Evolutionary conservation across 2,113 vertebrate genomes (phyloP).

Genomic region (Gavialis gangeticus): DNA sequence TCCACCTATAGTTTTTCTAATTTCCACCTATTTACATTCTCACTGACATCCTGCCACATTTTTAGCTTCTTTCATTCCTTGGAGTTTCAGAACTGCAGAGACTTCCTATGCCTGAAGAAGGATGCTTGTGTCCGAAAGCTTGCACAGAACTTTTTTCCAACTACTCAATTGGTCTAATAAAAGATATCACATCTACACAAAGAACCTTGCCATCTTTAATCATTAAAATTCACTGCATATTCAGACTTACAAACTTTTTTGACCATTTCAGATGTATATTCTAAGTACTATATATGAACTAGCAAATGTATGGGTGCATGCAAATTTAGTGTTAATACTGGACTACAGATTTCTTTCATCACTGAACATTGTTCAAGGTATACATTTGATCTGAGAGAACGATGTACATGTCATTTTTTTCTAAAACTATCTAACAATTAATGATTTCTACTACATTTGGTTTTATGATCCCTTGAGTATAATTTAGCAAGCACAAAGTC

Average conservation of each 20-base stretch:
- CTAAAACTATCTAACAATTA: background rate
- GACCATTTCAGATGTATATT: background rate
- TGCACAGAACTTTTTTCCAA: too few species aligned
- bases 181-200: too few species aligned
- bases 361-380: background rate
- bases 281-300: background rate
- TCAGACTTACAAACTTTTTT: background rate
- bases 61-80: too few species aligned
- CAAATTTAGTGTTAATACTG: background rate
- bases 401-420: background rate
- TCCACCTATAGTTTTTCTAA: too few species aligned
- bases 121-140: too few species aligned
- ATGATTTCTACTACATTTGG: background rate
- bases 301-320: background rate
- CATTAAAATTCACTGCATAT: background rate
- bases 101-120: too few species aligned
- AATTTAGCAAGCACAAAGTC: background rate
- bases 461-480: background rate
- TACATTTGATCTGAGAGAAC: background rate
- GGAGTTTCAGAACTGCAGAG: too few species aligned
- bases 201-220: too few species aligned
- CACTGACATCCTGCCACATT: too few species aligned
- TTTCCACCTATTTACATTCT: too few species aligned
- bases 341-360: background rate
- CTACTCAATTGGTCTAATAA: too few species aligned